Evolutionary conservation across 2,797 vertebrate genomes (phyloP).

Genomic region (Lacerta agilis): DNA sequence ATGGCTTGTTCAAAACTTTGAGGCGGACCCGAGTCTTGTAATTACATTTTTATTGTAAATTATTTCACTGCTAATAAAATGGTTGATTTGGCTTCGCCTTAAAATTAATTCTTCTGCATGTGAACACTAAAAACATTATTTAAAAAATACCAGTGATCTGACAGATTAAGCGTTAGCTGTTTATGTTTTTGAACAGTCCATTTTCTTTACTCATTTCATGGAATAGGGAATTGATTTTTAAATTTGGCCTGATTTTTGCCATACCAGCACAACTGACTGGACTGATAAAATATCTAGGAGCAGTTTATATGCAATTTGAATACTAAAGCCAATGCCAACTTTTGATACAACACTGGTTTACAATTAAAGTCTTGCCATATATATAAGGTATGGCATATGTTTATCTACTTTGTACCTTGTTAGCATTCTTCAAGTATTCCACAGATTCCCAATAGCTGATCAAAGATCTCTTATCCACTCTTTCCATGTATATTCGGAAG

Average conservation of each 20-base stretch:
- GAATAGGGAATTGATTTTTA: conserved; percentile 7
- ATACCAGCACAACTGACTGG: neutral
- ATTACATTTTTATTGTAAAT: neutral
- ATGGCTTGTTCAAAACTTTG: neutral
- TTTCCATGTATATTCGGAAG: conserved; percentile 93
- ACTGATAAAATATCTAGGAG: neutral
- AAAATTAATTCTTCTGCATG: neutral
- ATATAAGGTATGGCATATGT: neutral
- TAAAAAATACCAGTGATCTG: neutral
- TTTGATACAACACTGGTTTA: neutral
- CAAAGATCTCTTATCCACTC: conserved; percentile 90
- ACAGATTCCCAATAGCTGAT: conserved; percentile 95
- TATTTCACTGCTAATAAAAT: neutral
- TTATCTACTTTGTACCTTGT: conserved; percentile 84
- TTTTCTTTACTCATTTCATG: neutral
- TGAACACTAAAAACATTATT: neutral
- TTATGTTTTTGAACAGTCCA: neutral
- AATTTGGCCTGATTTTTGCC: neutral
- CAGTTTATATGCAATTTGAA: neutral
- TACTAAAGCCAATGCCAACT: neutral
- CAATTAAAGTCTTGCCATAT: neutral
- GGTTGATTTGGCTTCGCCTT: neutral
- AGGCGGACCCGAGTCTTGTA: neutral
- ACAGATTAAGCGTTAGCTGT: neutral
- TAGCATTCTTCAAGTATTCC: conserved; percentile 91